Evolutionary conservation across 2,888 invertebrate genomes (phyloP).

Genomic region (Pemphredon lugubris): DNA sequence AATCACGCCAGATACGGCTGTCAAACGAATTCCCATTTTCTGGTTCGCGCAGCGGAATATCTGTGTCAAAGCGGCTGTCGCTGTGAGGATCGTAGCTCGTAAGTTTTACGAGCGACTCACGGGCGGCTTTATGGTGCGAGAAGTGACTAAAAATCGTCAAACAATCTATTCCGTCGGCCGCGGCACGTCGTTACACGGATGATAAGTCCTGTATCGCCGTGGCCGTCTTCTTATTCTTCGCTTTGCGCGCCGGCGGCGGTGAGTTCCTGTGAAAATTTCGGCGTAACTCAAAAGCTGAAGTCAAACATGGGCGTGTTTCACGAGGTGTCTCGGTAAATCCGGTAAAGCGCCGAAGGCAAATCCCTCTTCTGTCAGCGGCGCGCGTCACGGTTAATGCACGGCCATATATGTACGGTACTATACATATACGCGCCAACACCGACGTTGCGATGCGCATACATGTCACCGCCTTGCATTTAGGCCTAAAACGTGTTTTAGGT

Average conservation of each 20-base stretch:
- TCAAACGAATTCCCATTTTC: too few relatives aligned
- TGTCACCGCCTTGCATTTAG: too few relatives aligned
- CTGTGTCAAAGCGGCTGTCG: not conserved
- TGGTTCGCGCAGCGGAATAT: not conserved
- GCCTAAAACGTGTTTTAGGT: too few relatives aligned
- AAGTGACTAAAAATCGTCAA: constrained; percentile 76
- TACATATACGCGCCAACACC: not conserved
- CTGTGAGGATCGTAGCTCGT: not conserved
- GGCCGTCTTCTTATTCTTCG: constrained; percentile 33
- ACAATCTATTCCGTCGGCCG: constrained; percentile 72
- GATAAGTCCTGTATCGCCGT: constrained; percentile 63
- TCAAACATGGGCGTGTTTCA: constrained; percentile 80
- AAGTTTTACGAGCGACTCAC: constrained; percentile 59
- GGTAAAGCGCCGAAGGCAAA: constrained; percentile 69
- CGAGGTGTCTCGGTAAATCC: constrained; percentile 75
- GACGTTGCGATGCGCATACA: too few relatives aligned
- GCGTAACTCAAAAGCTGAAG: constrained; percentile 79
- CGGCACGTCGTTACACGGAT: constrained; percentile 61
- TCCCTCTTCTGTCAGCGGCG: constrained; percentile 60
- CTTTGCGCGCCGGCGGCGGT: constrained; percentile 57
- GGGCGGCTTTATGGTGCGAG: constrained; percentile 68
- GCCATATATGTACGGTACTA: constrained; percentile 23
- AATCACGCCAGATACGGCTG: too few relatives aligned
- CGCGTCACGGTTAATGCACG: constrained; percentile 56
- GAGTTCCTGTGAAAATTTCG: constrained; percentile 79